A percentile compares a stretch with the other conserved stretches of the same genome.
Evolutionary conservation across 2,888 invertebrate genomes (phyloP).

Genomic region (Tanaodytes sp.): DNA sequence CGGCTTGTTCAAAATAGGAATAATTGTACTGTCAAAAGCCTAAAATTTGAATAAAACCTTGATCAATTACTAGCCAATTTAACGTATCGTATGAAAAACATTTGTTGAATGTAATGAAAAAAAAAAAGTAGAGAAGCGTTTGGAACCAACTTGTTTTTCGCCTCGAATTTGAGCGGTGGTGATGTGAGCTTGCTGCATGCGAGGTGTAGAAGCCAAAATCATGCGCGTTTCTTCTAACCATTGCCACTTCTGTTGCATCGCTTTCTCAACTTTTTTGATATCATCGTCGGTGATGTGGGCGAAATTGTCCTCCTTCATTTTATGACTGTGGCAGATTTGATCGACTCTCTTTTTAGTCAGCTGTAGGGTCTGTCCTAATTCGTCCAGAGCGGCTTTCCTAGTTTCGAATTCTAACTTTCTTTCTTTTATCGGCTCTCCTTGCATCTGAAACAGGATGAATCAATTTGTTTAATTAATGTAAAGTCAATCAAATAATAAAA

Average conservation of each 20-base stretch:
- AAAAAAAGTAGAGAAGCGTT: too few relatives aligned
- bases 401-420: conserved; percentile 87
- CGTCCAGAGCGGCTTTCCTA: conserved; percentile 86
- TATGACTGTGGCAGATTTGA: conserved; percentile 74
- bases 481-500: too few relatives aligned
- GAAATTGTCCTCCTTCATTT: conserved; percentile 81
- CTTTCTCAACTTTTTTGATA: conserved; percentile 83
- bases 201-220: conserved; percentile 78
- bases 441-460: conserved; percentile 80
- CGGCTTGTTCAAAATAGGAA: conserved; percentile 89
- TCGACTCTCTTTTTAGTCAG: conserved; percentile 86
- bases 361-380: conserved; percentile 84
- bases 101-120: too few relatives aligned
- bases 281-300: conserved; percentile 88
- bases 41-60: conserved; percentile 65
- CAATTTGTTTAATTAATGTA: background rate
- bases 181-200: conserved; percentile 83
- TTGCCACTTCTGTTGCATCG: conserved; percentile 75
- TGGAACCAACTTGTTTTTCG: conserved; percentile 80
- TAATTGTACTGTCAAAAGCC: conserved; percentile 75
- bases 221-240: conserved; percentile 88
- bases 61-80: conserved; percentile 2
- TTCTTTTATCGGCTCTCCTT: conserved; percentile 92
- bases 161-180: conserved; percentile 85
- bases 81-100: too few relatives aligned